phyloP scores from a whole-genome alignment of 2,888 invertebrate genomes.

The Drosophila differens region DNA sequence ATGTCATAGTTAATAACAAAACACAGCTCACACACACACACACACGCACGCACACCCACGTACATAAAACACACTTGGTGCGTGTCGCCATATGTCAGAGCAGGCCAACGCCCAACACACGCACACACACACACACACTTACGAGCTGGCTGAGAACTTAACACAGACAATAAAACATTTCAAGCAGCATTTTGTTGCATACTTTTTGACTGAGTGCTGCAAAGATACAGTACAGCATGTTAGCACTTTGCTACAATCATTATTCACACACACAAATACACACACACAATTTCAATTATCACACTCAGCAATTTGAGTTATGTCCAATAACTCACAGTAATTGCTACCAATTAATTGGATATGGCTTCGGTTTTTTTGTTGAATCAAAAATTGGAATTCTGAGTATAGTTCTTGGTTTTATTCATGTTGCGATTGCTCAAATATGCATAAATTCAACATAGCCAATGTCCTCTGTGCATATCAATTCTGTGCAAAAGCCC shows the following conservation, averaged over 20 bases:
- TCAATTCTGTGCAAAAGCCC: slow-evolving; percentile 1
- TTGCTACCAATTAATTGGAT: background rate
- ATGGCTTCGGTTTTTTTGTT: background rate
- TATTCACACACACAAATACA: slow-evolving; percentile 1
- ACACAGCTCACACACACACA: slow-evolving; percentile 24
- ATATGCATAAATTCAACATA: background rate
- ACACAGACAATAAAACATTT: slow-evolving; percentile 61
- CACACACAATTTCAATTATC: slow-evolving; percentile 28
- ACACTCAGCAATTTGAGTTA: background rate
- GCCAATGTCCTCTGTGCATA: slow-evolving; percentile 20
- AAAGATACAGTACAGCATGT: slow-evolving; percentile 24
- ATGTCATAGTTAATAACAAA: slow-evolving; percentile 57
- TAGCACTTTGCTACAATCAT: slow-evolving; percentile 18
- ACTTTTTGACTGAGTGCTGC: slow-evolving; percentile 37
- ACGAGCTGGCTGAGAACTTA: slow-evolving; percentile 23
- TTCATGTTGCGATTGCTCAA: background rate
- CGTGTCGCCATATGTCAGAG: slow-evolving; percentile 50
- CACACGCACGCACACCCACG: slow-evolving; percentile 1
- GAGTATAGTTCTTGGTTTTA: no score
- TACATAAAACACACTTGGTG: slow-evolving; percentile 12
- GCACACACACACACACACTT: slow-evolving; percentile 6
- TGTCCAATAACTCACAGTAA: background rate
- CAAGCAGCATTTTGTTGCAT: slow-evolving; percentile 45
- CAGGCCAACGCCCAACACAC: slow-evolving; percentile 42
- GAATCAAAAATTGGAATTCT: background rate